Evolutionary conservation across 2,888 invertebrate genomes (phyloP).

Genomic region (Eupelmus urozonus): DNA sequence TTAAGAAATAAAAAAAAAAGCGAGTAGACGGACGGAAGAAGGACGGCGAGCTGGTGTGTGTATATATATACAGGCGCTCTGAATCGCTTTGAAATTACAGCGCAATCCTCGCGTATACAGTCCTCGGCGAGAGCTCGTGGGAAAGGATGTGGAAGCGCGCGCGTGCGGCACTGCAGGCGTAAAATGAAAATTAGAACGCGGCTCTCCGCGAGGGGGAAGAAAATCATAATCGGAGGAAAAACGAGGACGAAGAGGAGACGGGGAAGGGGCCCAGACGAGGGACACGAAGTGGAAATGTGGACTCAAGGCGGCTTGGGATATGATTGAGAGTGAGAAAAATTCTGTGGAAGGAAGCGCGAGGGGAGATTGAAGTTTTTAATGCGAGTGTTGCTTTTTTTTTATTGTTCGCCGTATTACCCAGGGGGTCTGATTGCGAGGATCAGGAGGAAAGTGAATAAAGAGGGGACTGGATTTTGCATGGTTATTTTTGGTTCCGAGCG

Average conservation of each 20-base stretch:
- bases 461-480: no score
- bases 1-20: not conserved
- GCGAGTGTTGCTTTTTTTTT: no score
- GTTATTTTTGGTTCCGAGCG: no score
- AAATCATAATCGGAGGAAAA: conserved; percentile 37
- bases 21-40: not conserved
- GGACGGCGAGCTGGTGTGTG: no score
- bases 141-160: conserved; percentile 63
- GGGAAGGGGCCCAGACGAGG: conserved; percentile 15
- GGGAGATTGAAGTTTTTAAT: no score
- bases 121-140: conserved; percentile 62
- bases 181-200: conserved; percentile 68
- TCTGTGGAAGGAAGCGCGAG: not conserved
- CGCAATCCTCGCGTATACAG: conserved; percentile 36
- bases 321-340: not conserved
- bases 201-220: conserved; percentile 49
- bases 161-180: no score
- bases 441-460: no score
- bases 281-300: conserved; percentile 1
- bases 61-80: no score
- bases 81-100: conserved; percentile 47
- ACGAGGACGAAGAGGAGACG: not conserved
- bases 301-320: no score
- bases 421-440: no score
- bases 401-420: no score